Evolutionary conservation across 1,140 invertebrate species (phyloP).

Genomic region (Oncopodura yosiiana): DNA sequence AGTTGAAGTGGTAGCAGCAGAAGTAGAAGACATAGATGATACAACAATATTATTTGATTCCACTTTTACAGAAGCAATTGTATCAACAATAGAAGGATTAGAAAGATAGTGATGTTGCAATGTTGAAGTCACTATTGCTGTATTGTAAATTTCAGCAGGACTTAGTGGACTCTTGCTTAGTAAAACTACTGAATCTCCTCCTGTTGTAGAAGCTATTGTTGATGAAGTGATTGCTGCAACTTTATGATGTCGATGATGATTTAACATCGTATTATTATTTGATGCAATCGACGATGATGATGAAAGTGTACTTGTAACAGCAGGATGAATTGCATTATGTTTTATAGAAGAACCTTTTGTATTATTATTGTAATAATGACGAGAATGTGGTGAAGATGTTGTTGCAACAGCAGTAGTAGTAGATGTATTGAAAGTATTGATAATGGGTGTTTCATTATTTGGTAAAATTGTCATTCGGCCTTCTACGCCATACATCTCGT

Average conservation of each 20-base stretch:
- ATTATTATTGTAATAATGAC: too few species aligned
- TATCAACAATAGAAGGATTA: conserved; percentile 1
- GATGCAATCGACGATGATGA: conserved; percentile 3
- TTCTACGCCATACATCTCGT: conserved; percentile 34
- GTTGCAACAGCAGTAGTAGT: conserved; percentile 1
- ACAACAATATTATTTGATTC: not conserved
- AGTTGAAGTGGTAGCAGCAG: not conserved
- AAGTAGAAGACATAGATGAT: conserved; percentile 3
- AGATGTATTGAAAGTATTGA: not conserved
- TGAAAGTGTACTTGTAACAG: not conserved
- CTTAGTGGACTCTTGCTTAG: too few species aligned
- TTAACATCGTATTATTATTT: too few species aligned
- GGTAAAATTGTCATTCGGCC: conserved; percentile 32
- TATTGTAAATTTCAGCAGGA: not conserved
- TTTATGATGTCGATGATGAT: too few species aligned
- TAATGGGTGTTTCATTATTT: conserved; percentile 20
- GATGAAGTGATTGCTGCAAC: too few species aligned
- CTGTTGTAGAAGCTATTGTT: too few species aligned
- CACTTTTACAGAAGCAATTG: not conserved
- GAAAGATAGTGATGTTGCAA: conserved; percentile 1
- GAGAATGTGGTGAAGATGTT: too few species aligned
- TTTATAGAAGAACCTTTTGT: not conserved
- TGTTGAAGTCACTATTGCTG: conserved; percentile 11
- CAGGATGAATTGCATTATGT: not conserved
- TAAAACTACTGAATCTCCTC: too few species aligned